phyloP scores from a whole-genome alignment of 2,888 invertebrate genomes.

The Lasioglossum malachurum region DNA sequence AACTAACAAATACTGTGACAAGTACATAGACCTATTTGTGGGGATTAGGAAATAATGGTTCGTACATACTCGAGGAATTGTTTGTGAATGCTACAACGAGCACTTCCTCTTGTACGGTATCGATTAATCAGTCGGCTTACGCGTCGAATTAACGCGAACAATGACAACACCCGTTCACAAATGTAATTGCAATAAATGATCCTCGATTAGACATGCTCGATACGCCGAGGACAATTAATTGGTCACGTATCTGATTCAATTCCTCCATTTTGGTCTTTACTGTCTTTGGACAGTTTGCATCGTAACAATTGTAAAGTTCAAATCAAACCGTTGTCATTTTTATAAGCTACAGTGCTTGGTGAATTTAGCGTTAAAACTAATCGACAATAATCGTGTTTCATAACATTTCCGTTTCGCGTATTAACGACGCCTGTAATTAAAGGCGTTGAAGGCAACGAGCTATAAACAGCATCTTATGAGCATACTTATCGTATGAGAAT shows the following conservation, averaged over 20 bases:
- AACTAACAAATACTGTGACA: background rate
- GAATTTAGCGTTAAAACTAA: too few relatives aligned
- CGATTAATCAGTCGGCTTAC: conserved; percentile 39
- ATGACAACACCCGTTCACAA: conserved; percentile 30
- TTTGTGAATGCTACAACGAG: background rate
- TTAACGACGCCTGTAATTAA: too few relatives aligned
- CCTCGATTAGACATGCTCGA: conserved; percentile 42
- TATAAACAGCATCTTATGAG: background rate
- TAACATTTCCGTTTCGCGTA: too few relatives aligned
- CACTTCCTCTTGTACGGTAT: conserved; percentile 15
- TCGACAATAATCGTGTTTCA: too few relatives aligned
- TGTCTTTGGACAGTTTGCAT: background rate
- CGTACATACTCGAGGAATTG: conserved; percentile 18
- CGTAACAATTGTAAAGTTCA: conserved; percentile 13
- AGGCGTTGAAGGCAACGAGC: too few relatives aligned
- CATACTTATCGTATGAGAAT: too few relatives aligned
- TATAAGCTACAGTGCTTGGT: too few relatives aligned
- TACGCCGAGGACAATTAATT: conserved; percentile 45
- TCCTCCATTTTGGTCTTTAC: conserved; percentile 40
- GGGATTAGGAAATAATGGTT: background rate
- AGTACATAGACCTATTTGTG: background rate
- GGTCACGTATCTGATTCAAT: conserved; percentile 40
- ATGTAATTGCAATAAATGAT: conserved; percentile 46
- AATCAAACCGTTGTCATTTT: too few relatives aligned
- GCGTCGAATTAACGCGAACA: conserved; percentile 48